Conservation (phyloP, 1,140 invertebrate species). For the Bicyclus anynana region DNA sequence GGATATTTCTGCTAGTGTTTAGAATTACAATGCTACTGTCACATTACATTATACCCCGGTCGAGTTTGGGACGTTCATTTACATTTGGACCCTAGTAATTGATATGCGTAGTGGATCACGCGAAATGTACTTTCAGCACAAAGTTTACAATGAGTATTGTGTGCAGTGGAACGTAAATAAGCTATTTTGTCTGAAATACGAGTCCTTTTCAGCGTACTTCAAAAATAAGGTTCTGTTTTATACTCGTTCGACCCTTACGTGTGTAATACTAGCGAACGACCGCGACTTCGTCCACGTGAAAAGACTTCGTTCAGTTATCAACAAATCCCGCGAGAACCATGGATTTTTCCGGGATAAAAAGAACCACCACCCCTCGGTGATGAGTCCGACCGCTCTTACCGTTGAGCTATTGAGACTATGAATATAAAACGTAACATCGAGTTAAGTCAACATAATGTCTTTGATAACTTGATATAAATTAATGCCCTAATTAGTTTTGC, state of each 20-base stretch:
- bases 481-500: constrained; percentile 4
- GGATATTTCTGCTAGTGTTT: constrained; percentile 35
- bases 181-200: background rate
- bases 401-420: no score
- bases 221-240: no score
- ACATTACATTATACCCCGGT: constrained; percentile 8
- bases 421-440: background rate
- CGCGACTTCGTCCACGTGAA: no score
- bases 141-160: background rate
- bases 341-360: no score
- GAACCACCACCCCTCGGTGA: no score
- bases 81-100: constrained; percentile 1
- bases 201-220: background rate
- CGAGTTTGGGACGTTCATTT: background rate
- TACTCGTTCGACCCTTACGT: no score
- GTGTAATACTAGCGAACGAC: no score
- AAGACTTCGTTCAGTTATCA: no score
- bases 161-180: background rate
- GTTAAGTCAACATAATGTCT: background rate
- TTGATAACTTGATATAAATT: background rate
- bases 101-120: constrained; percentile 1
- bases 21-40: constrained; percentile 27
- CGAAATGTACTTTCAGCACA: background rate
- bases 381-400: no score
- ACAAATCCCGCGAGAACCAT: no score